A percentile compares a stretch with the other conserved stretches of the same genome.
Evolutionary conservation across 2,888 invertebrate genomes (phyloP).

Genomic region (Apodemia mormo): DNA sequence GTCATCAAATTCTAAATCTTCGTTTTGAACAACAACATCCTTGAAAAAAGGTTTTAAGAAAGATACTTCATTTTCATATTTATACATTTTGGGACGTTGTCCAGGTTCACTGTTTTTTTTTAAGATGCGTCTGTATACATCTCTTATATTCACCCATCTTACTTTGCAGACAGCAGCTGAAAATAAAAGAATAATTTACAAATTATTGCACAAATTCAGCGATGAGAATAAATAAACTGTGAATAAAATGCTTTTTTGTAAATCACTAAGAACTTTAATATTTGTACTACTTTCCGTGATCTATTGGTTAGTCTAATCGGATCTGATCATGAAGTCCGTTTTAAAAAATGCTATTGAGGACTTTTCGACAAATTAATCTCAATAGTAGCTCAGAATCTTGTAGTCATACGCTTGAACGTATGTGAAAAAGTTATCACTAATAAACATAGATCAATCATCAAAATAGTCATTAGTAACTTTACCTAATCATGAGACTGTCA

Average conservation of each 20-base stretch:
- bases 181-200: slow-evolving; percentile 25
- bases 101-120: slow-evolving; percentile 48
- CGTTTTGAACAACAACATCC: slow-evolving; percentile 49
- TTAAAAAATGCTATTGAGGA: too few species aligned
- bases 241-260: neutral
- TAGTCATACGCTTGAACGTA: too few species aligned
- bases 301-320: too few species aligned
- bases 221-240: neutral
- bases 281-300: too few species aligned
- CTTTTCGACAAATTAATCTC: too few species aligned
- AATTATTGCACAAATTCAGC: neutral
- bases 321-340: too few species aligned
- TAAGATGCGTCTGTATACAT: slow-evolving; percentile 65
- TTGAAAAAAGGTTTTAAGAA: slow-evolving; percentile 67
- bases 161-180: slow-evolving; percentile 71
- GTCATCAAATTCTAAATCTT: slow-evolving; percentile 44
- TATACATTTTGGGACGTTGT: slow-evolving; percentile 53
- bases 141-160: slow-evolving; percentile 73
- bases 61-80: slow-evolving; percentile 60
- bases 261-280: too few species aligned
- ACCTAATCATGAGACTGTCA: too few species aligned
- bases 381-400: too few species aligned
- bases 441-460: too few species aligned
- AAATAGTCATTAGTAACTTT: too few species aligned
- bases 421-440: too few species aligned